Base-by-base conservation (phyloP, 2,797 vertebrate species). In the Anguilla marmorata region DNA sequence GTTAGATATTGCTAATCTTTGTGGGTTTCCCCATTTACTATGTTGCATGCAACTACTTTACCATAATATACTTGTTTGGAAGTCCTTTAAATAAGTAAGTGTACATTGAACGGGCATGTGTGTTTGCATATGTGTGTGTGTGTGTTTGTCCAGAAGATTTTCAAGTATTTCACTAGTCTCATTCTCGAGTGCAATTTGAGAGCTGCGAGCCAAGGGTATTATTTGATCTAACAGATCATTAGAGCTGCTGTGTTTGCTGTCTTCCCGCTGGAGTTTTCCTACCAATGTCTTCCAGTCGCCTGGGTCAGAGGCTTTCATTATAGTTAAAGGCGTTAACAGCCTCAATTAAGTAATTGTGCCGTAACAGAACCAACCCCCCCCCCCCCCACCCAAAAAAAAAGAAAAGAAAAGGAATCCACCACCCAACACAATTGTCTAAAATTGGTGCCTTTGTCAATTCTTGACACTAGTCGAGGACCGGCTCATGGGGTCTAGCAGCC, bases 261-360 rank as follows among this genome's bases (percentile, higher is more conserved):
- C 27, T 84, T 48, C 82, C 82, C 82, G 7, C 82, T 30, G 82
- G 82, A 84, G 21, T 14, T 84, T 83, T 48, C 37, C 21, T 30
- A 14, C 27, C 0, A 54, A n/a, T 2, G n/a, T 84, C 52, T 84
- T 84, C 82, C 24, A 27, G 82, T 56, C 14, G 52, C 37, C 50
- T 12, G 52, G 82, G 79, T 82, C 79, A 82, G 45, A 82, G 79
- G 79, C 82, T 84, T 84, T 84, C 82, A 84, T 84, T 84, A 84
- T 33, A 4, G 82, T 84, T 84, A 33, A 84, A 30, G 48, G 82
- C 12, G 50, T 30, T 84, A 84, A 84, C 82, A 30, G 82, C 52
- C n/a, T 84, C 82, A 84, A 84, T 84, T 56, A 54, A 84, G 82
- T 84, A 84, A 84, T 84, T 84, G n/a, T 24, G 82, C 24, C 2